Conservation (phyloP, 2,797 vertebrate species). For the Distichodus sexfasciatus region DNA sequence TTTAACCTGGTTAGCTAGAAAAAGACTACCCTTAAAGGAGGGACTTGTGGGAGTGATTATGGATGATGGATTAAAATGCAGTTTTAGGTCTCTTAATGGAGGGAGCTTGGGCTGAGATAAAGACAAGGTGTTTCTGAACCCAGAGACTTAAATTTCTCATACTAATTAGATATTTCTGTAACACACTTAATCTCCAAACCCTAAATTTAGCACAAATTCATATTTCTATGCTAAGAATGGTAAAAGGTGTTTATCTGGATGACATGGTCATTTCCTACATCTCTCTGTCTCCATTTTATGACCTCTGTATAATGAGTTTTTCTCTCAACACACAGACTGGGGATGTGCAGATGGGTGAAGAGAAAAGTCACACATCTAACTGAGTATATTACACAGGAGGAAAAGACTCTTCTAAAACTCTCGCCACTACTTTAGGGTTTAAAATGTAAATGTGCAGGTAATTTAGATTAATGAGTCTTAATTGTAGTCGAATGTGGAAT, state of each 20-base stretch:
- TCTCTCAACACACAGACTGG: background rate
- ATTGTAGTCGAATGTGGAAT: slow-evolving; percentile 2
- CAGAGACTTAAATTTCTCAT: background rate
- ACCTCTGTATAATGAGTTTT: background rate
- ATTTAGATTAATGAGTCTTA: background rate
- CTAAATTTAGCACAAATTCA: background rate
- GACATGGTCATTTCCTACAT: background rate
- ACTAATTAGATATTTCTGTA: background rate
- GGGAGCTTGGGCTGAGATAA: background rate
- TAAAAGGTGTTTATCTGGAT: background rate
- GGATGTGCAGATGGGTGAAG: background rate
- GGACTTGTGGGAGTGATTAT: background rate
- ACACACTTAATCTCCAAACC: no score
- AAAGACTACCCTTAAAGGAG: no score
- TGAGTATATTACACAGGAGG: background rate
- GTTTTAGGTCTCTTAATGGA: background rate
- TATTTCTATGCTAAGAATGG: no score
- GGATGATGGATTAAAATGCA: background rate
- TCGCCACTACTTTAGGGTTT: background rate
- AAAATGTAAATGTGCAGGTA: background rate
- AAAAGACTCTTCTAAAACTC: background rate
- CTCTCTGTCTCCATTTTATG: background rate
- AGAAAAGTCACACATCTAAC: background rate
- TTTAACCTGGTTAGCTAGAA: background rate
- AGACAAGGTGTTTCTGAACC: background rate